Base-by-base conservation (phyloP, 2,113 vertebrate species). In the Bubalus kerabau region DNA sequence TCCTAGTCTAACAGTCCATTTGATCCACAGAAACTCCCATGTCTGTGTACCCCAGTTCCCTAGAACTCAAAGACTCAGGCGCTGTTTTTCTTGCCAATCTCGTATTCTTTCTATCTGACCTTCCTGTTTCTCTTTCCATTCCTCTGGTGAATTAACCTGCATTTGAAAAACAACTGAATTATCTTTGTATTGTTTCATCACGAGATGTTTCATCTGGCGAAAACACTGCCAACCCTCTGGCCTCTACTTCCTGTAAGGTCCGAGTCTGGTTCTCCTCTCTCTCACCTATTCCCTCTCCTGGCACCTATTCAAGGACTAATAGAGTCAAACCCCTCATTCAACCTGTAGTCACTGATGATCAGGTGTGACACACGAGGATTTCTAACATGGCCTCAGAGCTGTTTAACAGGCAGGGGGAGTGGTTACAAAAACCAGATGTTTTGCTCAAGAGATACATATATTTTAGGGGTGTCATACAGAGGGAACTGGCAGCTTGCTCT, bases 401-500 rank as follows among this genome's bases (percentile, higher is more conserved):
- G 78, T 40, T 86, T 93, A 95, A 95, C 1, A 74, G 76, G 13
- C 16, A 56, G 13, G 32, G 7, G 28, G 3, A 40, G 8, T 32
- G n/a, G 28, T 0, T 43, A 36, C 43, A 87, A 84, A 64, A 90
- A 11, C 8, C 74, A 95, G 24, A 91, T 13, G 12, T 81, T 80
- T 60, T 46, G 48, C 52, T 97, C 93, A 94, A 86, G 95, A 94
- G 67, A 32, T 10, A 19, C 60, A 74, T 26, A 2, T 40, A n/a
- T 14, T 93, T 97, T 97, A 97, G 50, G 94, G 96, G 52, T 90
- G 64, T 5, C 0, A 8, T 83, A 96, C 0, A 0, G 86, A 94
- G 93, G 50, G 64, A 97, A 56, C 46, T 92, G 36, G 85, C 93
- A 93, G 94, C 96, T 98, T 87, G 78, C 50, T 98, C 67, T 46